Percentiles rank a stretch among this genome's conserved stretches.
These are phyloP conservation scores for Cyprinodon tularosa DNA, from an alignment of 2,113 vertebrate genomes.

Conservation along the genomic window DNA sequence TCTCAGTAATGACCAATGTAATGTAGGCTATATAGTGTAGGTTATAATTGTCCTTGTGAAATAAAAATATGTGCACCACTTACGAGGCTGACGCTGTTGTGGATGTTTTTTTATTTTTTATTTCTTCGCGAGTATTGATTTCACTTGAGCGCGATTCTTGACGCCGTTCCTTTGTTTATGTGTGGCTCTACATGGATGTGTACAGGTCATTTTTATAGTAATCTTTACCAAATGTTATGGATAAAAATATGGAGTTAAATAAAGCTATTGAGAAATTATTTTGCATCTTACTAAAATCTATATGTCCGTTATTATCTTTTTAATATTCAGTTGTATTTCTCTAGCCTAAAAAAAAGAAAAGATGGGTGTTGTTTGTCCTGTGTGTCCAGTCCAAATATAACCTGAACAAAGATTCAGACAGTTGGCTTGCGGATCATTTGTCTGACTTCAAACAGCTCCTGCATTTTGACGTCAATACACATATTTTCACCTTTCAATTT, in stretches of 20 bases:
- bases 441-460: not conserved
- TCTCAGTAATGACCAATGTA: conserved; percentile 74
- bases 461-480: not conserved
- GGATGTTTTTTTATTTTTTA: conserved; percentile 23
- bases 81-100: conserved; percentile 59
- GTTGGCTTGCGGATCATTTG: not conserved
- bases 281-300: not conserved
- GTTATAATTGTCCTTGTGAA: conserved; percentile 76
- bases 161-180: conserved; percentile 6
- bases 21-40: conserved; percentile 68
- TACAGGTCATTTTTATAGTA: not conserved
- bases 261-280: no score
- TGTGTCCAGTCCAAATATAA: not conserved
- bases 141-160: conserved; percentile 16
- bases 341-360: not conserved
- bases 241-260: not conserved
- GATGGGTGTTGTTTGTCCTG: not conserved
- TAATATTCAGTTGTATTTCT: not conserved
- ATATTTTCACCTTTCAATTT: not conserved
- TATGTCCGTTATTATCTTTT: not conserved
- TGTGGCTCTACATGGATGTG: not conserved
- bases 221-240: not conserved
- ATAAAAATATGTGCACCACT: conserved; percentile 77
- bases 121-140: conserved; percentile 26
- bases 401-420: not conserved